phyloP scores from a whole-genome alignment of 2,113 vertebrate genomes.

The Spheniscus mendiculus region DNA sequence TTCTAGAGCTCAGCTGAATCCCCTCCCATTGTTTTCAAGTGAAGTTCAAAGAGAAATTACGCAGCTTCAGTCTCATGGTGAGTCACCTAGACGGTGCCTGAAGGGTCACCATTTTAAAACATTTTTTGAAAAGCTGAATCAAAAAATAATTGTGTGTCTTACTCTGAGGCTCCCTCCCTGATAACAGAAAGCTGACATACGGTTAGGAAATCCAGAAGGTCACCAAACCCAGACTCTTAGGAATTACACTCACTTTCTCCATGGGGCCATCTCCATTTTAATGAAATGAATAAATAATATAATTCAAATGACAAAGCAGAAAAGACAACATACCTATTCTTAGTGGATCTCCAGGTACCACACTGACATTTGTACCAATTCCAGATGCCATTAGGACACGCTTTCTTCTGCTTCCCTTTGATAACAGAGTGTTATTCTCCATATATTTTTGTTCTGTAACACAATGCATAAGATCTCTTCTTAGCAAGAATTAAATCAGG shows the following conservation, averaged over 20 bases:
- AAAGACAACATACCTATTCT: conserved; percentile 76
- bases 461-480: neutral
- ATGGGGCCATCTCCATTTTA: neutral
- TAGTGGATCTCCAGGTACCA: conserved; percentile 75
- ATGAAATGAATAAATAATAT: neutral
- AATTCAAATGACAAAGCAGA: neutral
- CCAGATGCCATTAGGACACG: conserved; percentile 79
- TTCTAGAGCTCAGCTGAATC: neutral
- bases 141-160: neutral
- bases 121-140: neutral
- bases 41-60: neutral
- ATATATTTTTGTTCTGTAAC: conserved; percentile 28
- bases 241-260: neutral
- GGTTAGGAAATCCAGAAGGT: neutral
- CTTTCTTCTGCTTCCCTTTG: conserved; percentile 72
- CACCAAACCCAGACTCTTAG: neutral
- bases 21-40: neutral
- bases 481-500: neutral
- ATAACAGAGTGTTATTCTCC: neutral
- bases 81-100: neutral
- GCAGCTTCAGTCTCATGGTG: neutral
- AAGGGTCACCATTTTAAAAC: neutral
- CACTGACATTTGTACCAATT: conserved; percentile 66
- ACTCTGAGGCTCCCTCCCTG: neutral
- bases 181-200: neutral